Conservation (phyloP, 2,888 invertebrate species). For the Drosophila anomelani region DNA sequence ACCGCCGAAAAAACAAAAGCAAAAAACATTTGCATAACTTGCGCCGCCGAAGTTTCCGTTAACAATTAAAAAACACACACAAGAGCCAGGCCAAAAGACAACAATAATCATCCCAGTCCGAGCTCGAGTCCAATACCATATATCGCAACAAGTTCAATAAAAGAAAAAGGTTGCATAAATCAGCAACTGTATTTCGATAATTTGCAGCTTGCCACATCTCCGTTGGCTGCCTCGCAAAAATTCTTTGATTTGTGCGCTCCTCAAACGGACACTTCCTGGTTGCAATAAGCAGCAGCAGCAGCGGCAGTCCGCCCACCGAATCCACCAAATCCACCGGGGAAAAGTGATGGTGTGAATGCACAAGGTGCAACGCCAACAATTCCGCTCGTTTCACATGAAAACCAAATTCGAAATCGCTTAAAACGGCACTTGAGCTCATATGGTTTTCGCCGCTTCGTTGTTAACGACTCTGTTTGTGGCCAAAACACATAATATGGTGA, state of each 20-base stretch:
- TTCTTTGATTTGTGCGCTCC: slow-evolving; percentile 37
- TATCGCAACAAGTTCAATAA: slow-evolving; percentile 54
- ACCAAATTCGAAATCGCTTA: slow-evolving; percentile 43
- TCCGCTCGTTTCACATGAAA: slow-evolving; percentile 38
- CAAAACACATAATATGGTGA: slow-evolving; percentile 23
- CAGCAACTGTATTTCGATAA: slow-evolving; percentile 33
- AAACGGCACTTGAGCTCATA: slow-evolving; percentile 48
- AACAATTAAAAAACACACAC: slow-evolving; percentile 67
- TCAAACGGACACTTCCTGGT: slow-evolving; percentile 39
- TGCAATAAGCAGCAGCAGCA: not conserved
- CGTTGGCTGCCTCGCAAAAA: slow-evolving; percentile 6
- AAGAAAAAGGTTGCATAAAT: slow-evolving; percentile 55
- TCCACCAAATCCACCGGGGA: slow-evolving; percentile 9
- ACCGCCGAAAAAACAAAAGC: slow-evolving; percentile 37
- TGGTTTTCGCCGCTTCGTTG: slow-evolving; percentile 29
- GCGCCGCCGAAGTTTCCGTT: slow-evolving; percentile 56
- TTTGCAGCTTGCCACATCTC: slow-evolving; percentile 43
- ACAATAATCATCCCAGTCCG: slow-evolving; percentile 39
- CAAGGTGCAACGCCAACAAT: slow-evolving; percentile 33
- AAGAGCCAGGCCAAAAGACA: slow-evolving; percentile 26
- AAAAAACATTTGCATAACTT: slow-evolving; percentile 65
- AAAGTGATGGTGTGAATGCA: slow-evolving; percentile 42
- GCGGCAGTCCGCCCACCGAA: slow-evolving; percentile 14
- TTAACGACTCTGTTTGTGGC: slow-evolving; percentile 47
- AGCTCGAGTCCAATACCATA: slow-evolving; percentile 10